phyloP scores from a whole-genome alignment of 2,888 invertebrate genomes.

The Standfussiana lucernea region DNA sequence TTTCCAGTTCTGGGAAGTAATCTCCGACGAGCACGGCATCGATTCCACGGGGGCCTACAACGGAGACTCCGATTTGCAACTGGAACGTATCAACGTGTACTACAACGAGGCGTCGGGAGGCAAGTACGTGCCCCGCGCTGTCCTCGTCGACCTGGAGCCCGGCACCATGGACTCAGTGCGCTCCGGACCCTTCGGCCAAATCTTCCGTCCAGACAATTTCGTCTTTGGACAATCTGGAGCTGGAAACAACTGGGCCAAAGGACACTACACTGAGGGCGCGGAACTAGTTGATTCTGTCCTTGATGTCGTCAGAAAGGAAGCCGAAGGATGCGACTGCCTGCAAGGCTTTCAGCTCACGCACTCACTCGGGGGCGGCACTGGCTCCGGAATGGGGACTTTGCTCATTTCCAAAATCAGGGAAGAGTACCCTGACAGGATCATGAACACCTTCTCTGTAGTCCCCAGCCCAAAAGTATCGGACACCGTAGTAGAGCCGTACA shows the following conservation, averaged over 20 bases:
- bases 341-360: conserved; percentile 92
- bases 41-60: conserved; percentile 88
- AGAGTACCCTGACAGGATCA: conserved; percentile 94
- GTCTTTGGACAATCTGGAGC: conserved; percentile 92
- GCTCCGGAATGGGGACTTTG: conserved; percentile 94
- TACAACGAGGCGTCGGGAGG: conserved; percentile 93
- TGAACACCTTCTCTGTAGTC: conserved; percentile 93
- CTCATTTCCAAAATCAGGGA: conserved; percentile 93
- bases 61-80: conserved; percentile 93
- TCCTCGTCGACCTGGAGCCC: conserved; percentile 86
- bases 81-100: conserved; percentile 94
- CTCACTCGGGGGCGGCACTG: conserved; percentile 94
- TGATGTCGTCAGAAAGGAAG: conserved; percentile 91
- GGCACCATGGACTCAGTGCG: conserved; percentile 93
- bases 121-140: conserved; percentile 84
- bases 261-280: conserved; percentile 93
- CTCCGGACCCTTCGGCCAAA: conserved; percentile 92
- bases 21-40: conserved; percentile 85
- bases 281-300: conserved; percentile 91
- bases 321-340: conserved; percentile 93
- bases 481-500: conserved; percentile 92
- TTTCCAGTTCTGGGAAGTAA: conserved; percentile 86
- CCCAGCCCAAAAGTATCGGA: conserved; percentile 94
- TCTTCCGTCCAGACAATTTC: conserved; percentile 94
- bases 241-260: conserved; percentile 92